Conservation (phyloP, 2,888 invertebrate species). For the Drepanosiphum platanoidis region DNA sequence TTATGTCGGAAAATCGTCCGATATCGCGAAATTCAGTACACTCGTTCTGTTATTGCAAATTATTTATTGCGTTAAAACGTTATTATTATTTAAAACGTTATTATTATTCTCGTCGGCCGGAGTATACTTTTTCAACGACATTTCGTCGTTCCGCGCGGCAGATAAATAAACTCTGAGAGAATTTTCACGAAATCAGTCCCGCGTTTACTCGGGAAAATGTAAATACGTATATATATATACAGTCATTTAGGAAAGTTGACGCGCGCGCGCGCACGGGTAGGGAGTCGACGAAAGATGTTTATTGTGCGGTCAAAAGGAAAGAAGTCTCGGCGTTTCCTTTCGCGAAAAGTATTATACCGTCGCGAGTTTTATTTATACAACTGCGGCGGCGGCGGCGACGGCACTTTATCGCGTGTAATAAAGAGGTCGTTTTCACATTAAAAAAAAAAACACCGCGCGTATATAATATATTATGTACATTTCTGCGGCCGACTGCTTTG, state of each 20-base stretch:
- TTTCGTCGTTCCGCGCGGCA: no score
- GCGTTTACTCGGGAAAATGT: not conserved
- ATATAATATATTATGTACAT: not conserved
- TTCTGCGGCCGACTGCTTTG: not conserved
- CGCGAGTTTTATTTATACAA: slow-evolving; percentile 2
- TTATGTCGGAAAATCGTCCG: no score
- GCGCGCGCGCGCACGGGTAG: not conserved
- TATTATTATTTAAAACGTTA: no score
- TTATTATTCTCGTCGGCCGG: no score
- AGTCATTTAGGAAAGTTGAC: slow-evolving; percentile 21
- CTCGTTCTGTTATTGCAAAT: no score
- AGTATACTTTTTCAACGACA: no score
- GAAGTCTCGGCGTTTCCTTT: not conserved
- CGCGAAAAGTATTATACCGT: not conserved
- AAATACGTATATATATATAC: not conserved
- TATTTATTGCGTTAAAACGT: no score
- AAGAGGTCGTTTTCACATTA: not conserved
- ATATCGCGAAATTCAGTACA: no score
- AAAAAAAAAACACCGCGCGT: not conserved
- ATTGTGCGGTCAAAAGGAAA: slow-evolving; percentile 16
- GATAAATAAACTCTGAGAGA: no score
- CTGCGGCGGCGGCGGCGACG: no score
- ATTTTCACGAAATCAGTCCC: not conserved
- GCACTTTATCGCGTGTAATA: not conserved
- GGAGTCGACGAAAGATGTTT: slow-evolving; percentile 2